Base-by-base conservation (phyloP, 2,888 invertebrate species). In the Oxyscelio sp. region DNA sequence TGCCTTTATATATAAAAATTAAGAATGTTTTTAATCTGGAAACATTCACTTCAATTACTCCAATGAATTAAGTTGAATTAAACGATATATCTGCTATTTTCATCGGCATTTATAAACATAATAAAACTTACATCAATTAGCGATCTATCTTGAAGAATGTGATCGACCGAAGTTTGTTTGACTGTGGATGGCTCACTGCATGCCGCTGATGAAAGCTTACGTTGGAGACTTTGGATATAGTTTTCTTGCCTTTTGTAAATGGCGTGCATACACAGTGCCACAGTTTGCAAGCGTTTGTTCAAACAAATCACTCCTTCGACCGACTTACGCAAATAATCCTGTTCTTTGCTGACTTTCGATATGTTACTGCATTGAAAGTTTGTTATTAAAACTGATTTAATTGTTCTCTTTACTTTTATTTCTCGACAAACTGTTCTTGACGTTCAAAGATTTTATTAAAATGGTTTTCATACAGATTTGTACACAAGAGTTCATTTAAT, bases 311-410 rank as follows among this genome's bases (percentile, higher is more conserved):
- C 78, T 3, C 79, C 70, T 75, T 88, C 88, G 11, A 89, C 81
- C 11, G 88, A 90, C 71, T 91, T 87, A 22, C 74, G 52, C 22
- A 94, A 74, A n/a, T 86, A 65, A n/a, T 89, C 83, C 38, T 93
- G 91, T 61, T 94, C 93, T 21, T 88, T 85, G 70, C 87, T 86
- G 45, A 93, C 85, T 86, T 92, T 92, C 15, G 58, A 83, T 19
- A 92, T 56, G 74, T 91, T 90, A 38, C 93, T 93, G 78, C 48
- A 86, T 73, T 54, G 27, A 56, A 70, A 66, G 15, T 63, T 70
- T 65, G 71, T 73, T n/a, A 78, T 78, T 31, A 59, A 70, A 83
- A 75, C 66, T 58, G 66, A 70, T 63, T 78, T 61, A 45, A 56
- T 63, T 27, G 5, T 38, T 59, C 17, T 8, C 11, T 58, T 50